Base-by-base conservation (phyloP, 2,113 vertebrate species). In the Prunella fulvescens region DNA sequence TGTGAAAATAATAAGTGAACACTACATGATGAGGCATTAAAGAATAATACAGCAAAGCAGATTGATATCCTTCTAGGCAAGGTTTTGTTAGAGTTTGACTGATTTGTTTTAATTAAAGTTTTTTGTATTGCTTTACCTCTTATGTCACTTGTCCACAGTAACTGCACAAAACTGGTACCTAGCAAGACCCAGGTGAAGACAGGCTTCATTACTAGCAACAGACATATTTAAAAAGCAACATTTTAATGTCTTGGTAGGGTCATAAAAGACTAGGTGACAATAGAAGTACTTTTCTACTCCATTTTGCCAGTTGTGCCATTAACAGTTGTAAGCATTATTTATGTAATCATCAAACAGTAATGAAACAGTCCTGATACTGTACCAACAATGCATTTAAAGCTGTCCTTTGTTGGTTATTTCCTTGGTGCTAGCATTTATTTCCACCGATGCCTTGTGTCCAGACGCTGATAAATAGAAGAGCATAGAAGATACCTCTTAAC, bases 381-480 rank as follows among this genome's bases (percentile, higher is more conserved):
- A 90, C 88, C 93, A 94, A 78, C 90, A 90, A 81, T 57, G 42
- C 64, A 69, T 95, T 92, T 92, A 74, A 74, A 73, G 56, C 35
- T 89, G 4, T 20, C 77, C 42, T 67, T 94, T 94, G 89, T 85
- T 95, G 93, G 84, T 91, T 84, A 58, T 83, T 94, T 88, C 80
- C 82, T 92, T 93, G 93, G 94, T 97, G 95, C 95, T 97, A 94
- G 82, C 39, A 23, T 94, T 94, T 83, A 57, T 93, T 93, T 93
- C 90, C 86, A 93, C 83, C 31, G 56, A 78, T 96, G 93, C 95
- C 93, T 97, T 96, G 81, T 88, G 92, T 93, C 72, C 80, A 88
- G 80, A 88, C 11, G 69, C 83, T 90, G 85, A 82, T 73, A 80
- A 82, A 88, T 58, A 86, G 87, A 93, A 86, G 60, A 88, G 26